Percentiles rank a stretch among this genome's conserved stretches.
Conservation (phyloP, 2,888 invertebrate species). For the Cephus runcator region DNA sequence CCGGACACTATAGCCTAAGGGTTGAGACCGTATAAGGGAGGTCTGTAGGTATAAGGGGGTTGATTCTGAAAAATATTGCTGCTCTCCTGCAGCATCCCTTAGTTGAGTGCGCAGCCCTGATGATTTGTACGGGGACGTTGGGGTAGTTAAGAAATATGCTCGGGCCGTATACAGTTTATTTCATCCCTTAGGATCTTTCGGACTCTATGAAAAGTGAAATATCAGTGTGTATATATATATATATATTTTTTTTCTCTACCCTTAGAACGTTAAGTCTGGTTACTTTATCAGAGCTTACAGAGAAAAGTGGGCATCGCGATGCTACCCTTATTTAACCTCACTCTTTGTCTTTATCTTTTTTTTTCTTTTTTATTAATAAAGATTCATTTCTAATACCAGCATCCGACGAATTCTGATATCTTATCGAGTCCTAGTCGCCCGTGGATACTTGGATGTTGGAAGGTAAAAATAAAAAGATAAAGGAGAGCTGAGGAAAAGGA, state of each 20-base stretch:
- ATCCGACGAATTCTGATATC: neutral
- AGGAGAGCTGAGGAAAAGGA: neutral
- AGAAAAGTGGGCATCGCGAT: neutral
- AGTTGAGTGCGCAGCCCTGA: constrained; percentile 24
- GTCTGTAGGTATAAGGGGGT: neutral
- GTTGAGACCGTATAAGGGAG: neutral
- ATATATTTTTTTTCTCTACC: neutral
- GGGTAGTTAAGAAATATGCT: constrained; percentile 10
- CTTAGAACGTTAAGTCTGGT: neutral
- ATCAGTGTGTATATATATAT: neutral
- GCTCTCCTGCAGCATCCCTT: constrained; percentile 38
- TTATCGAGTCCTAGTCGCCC: neutral
- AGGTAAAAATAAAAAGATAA: neutral
- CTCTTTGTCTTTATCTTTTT: neutral
- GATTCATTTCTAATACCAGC: neutral
- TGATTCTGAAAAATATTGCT: constrained; percentile 45
- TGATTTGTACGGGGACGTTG: constrained; percentile 40
- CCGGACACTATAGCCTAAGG: neutral
- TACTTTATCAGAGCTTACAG: neutral
- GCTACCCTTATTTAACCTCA: neutral
- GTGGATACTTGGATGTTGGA: neutral
- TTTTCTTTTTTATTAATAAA: neutral
- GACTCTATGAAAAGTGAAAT: constrained; percentile 10
- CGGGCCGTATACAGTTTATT: neutral
- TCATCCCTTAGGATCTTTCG: constrained; percentile 6